These are phyloP conservation scores for Stichopus horrens DNA, from an alignment of 53 echinoderm and acorn worm genomes.

Conservation along the genomic window DNA sequence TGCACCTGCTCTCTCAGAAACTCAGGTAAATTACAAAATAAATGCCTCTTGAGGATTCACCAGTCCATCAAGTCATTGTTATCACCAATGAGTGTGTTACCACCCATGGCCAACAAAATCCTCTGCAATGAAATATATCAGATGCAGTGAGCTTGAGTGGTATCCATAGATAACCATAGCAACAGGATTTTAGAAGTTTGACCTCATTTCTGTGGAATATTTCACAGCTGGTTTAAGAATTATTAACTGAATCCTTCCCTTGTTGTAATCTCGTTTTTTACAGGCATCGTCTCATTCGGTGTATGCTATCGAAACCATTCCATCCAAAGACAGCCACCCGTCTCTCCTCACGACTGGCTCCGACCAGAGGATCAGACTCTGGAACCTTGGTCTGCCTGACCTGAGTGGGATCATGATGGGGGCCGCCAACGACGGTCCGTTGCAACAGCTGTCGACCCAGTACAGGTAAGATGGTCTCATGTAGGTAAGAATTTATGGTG, in stretches of 20 bases:
- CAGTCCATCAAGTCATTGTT: too few relatives aligned
- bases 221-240: not conserved
- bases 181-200: not conserved
- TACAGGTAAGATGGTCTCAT: constrained; percentile 68
- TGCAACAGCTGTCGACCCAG: constrained; percentile 63
- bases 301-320: constrained; percentile 82
- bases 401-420: constrained; percentile 80
- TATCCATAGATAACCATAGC: too few relatives aligned
- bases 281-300: constrained; percentile 87
- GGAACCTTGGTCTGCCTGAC: constrained; percentile 77
- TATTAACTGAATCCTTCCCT: not conserved
- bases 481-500: too few relatives aligned
- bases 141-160: too few relatives aligned
- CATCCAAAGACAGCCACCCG: constrained; percentile 72
- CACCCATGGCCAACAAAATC: too few relatives aligned
- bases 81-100: too few relatives aligned
- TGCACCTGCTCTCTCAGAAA: constrained; percentile 89
- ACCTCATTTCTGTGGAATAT: not conserved
- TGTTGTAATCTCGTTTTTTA: not conserved
- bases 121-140: too few relatives aligned
- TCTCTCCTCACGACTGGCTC: constrained; percentile 91
- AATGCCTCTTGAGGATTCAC: too few relatives aligned
- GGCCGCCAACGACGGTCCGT: constrained; percentile 78
- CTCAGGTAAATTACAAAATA: constrained; percentile 62
- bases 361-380: constrained; percentile 86